Conservation (phyloP, 2,888 invertebrate species). For the Sthenelais limicola region DNA sequence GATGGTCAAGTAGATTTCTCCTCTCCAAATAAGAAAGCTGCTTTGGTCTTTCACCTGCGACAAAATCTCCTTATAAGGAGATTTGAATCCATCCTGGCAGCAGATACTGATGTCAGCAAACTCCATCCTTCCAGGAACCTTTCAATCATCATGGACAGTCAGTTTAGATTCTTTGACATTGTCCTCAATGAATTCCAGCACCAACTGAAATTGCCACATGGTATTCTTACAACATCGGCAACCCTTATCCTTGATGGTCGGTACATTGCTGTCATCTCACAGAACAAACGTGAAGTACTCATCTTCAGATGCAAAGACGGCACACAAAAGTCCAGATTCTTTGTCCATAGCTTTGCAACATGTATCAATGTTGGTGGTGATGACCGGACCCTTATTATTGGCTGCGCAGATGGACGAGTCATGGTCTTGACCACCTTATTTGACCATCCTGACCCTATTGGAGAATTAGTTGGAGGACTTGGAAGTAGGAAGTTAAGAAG, state of each 20-base stretch:
- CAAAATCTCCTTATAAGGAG: conserved; percentile 53
- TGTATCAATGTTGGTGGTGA: conserved; percentile 59
- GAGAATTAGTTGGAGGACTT: conserved; percentile 57
- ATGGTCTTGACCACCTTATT: conserved; percentile 61
- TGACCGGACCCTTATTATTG: conserved; percentile 62
- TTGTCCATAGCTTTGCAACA: conserved; percentile 60
- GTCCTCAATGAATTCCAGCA: conserved; percentile 20
- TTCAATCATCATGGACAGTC: conserved; percentile 55
- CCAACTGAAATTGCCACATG: background rate
- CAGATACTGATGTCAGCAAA: conserved; percentile 49
- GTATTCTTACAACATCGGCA: background rate
- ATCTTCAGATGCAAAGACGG: conserved; percentile 56
- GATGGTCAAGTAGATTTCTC: conserved; percentile 55
- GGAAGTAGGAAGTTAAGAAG: conserved; percentile 51
- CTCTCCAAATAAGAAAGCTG: conserved; percentile 54
- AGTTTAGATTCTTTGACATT: conserved; percentile 40
- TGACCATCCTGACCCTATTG: conserved; percentile 58
- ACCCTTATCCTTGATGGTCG: conserved; percentile 58
- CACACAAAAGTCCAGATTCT: conserved; percentile 48
- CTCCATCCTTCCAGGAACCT: conserved; percentile 53
- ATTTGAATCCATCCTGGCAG: conserved; percentile 52
- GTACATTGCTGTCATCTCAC: conserved; percentile 58
- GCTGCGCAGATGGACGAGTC: conserved; percentile 63
- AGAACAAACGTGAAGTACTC: conserved; percentile 54
- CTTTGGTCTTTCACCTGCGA: conserved; percentile 58